phyloP scores from a whole-genome alignment of 2,113 vertebrate species.

The Anoura caudifer region DNA sequence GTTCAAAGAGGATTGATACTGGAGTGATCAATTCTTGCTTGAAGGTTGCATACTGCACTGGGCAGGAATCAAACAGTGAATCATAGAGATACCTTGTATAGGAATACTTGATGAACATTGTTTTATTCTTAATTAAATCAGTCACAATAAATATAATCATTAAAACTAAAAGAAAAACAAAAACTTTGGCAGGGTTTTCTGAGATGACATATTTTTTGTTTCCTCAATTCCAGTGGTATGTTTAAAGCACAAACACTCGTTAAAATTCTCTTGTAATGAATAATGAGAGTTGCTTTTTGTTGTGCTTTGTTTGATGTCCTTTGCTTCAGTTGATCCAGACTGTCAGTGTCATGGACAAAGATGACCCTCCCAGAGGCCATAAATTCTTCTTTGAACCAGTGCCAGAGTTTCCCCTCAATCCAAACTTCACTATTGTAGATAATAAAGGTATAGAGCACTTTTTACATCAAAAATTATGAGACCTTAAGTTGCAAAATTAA shows the following conservation, averaged over 20 bases:
- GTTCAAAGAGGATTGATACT: neutral
- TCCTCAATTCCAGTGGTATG: neutral
- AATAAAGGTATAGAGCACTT: constrained; percentile 83
- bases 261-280: neutral
- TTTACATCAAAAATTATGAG: neutral
- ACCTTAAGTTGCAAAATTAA: neutral
- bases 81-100: neutral
- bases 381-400: constrained; percentile 86
- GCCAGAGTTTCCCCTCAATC: constrained; percentile 84
- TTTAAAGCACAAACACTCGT: neutral
- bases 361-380: constrained; percentile 84
- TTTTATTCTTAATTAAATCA: neutral
- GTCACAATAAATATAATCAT: neutral
- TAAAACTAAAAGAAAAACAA: too few species aligned
- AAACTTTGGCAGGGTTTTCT: neutral
- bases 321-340: constrained; percentile 86
- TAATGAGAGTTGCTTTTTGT: neutral
- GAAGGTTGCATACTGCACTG: neutral
- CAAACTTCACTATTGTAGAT: constrained; percentile 86
- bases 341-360: constrained; percentile 85
- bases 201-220: neutral
- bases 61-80: neutral
- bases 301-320: neutral
- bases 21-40: neutral
- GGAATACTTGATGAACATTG: neutral